Evolutionary conservation across 2,113 vertebrate genomes (phyloP), one percentile per base, ranked within the genome.

Genomic region (Carassius carassius): DNA sequence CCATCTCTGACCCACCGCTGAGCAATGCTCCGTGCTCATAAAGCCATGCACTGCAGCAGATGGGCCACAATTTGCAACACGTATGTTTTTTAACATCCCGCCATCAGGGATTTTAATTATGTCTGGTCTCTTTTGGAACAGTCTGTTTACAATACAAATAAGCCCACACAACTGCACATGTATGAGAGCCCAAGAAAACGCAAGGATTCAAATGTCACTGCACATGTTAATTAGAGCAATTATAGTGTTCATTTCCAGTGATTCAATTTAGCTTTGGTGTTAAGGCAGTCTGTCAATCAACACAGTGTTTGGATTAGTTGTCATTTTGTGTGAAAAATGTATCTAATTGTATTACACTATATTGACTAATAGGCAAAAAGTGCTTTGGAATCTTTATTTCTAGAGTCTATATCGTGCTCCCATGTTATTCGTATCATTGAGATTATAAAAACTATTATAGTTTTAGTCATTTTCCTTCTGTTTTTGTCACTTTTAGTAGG

Each of bases 91-190:
- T 82, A 85, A 84, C 75, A 83, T 88, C 63, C 51, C 23, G 19
- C 76, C 82, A 82, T 90, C 84, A 78, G 85, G 81, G 81, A 90
- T 84, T 87, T 88, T 81, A 90, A 90, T 89, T 88, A 89, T 83
- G 62, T 81, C 69, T 85, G 54, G 74, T 84, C 74, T 56, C 85
- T 88, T 87, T 84, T 88, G 58, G 75, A 51, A 85, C 69, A 83
- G 78, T 82, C 88, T 91, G 88, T 91, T 87, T 89, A 89, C 88
- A 87, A 88, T 87, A 83, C 87, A 89, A 84, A 82, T 78, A 44
- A 82, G 56, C 81, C 44, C 21, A 76, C 35, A 23, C 72, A 82
- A 67, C 78, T 32, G 32, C 75, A 51, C 77, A 86, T 86, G 81
- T 72, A 86, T 78, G 81, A 72, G 65, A 74, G 23, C 37, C 44